Base-by-base conservation (phyloP, 2,888 invertebrate genomes). In the Amblyjoppa fuscipennis region DNA sequence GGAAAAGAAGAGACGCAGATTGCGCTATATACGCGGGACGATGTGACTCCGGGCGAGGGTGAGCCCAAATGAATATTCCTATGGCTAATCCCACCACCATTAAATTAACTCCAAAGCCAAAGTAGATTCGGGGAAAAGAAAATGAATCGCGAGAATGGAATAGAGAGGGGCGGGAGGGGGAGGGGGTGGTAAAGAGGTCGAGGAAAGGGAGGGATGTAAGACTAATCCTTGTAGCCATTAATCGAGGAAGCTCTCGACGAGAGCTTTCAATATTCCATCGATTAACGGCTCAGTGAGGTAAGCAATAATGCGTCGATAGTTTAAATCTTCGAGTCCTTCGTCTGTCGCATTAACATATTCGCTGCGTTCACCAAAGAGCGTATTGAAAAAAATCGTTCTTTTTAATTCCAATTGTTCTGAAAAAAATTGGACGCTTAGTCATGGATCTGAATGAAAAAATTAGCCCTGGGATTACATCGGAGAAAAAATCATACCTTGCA, bases 31-130 rank as follows among this genome's bases (percentile, higher is more conserved):
- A n/a, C n/a, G 61, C 38, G 13, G 16, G 53, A 69, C 53, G 51
- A 53, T 25, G 64, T 53, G 78, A 59, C 16, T 41, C 28, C 13
- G 38, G 41, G 53, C 34, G 38, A 25, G 38, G 9, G 76, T 73
- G 71, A 81, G 68, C 66, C 56, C 78, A 68, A 81, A 84, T 86
- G 86, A 86, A 86, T 86, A 86, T 86, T 86, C 86, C 81, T 74
- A 74, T 53, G 71, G 81, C 84, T 86, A 86, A 86, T 86, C 84
- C 75, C 74, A 59, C 76, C 76, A 71, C 85, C 86, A 85, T 83
- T 87, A 87, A 87, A 87, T 87, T 86, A 87, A 87, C 86, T 87
- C 78, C 49, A 71, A 64, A 84, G 80, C 78, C 70, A 78, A 82
- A 78, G 81, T 81, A 87, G 80, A 78, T 87, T 86, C 79, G 71